Conservation (phyloP, 1,140 invertebrate species). For the Streblospio benedicti region DNA sequence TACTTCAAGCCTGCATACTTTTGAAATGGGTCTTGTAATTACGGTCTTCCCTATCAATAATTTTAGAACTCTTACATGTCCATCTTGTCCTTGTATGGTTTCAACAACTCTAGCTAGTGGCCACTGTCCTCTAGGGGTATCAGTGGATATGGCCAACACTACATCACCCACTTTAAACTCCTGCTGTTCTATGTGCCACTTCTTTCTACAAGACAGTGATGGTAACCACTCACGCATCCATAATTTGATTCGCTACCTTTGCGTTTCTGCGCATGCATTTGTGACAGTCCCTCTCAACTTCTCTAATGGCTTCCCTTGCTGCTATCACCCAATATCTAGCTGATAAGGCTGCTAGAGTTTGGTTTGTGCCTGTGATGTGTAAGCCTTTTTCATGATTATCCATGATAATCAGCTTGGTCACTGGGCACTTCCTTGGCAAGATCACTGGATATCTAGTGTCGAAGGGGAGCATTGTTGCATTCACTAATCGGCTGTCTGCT, state of each 20-base stretch:
- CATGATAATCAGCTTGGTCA: neutral
- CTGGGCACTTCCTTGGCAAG: neutral
- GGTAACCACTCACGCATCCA: constrained; percentile 15
- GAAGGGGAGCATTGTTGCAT: neutral
- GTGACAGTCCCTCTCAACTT: neutral
- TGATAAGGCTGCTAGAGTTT: too few species aligned
- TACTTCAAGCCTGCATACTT: too few species aligned
- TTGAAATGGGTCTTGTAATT: too few species aligned
- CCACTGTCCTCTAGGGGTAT: neutral
- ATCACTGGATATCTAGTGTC: neutral
- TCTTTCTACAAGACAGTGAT: neutral
- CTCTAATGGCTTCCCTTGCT: neutral
- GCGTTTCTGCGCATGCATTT: neutral
- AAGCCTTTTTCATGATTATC: neutral
- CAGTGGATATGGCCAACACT: too few species aligned
- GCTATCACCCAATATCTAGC: neutral
- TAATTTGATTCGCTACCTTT: too few species aligned
- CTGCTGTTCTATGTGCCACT: neutral
- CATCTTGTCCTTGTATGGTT: too few species aligned
- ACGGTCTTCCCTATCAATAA: too few species aligned
- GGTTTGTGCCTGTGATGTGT: too few species aligned
- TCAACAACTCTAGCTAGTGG: constrained; percentile 1
- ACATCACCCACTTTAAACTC: constrained; percentile 9
- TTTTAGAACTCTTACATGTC: too few species aligned
- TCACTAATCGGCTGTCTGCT: neutral